Evolutionary conservation across 1,140 invertebrate genomes (phyloP).

Genomic region (Drosophila parabipectinata): DNA sequence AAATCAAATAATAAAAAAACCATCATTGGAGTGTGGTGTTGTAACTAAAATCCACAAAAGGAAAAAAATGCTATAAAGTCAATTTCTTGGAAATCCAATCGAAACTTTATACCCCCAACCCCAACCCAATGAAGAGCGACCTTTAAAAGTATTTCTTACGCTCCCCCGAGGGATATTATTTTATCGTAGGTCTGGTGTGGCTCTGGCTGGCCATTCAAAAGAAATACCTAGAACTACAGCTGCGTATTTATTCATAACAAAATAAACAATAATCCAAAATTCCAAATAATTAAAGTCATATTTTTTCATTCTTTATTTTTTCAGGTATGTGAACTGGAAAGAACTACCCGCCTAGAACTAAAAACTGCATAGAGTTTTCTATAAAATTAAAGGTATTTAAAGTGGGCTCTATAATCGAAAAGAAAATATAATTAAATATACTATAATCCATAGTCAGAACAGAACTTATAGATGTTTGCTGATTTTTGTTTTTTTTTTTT

Average conservation of each 20-base stretch:
- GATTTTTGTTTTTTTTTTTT: neutral
- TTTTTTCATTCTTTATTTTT: constrained; percentile 32
- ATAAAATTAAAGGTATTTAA: too few species aligned
- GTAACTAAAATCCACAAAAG: constrained; percentile 68
- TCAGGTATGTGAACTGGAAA: constrained; percentile 48
- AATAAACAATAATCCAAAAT: constrained; percentile 8
- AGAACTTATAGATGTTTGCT: neutral
- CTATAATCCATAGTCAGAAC: neutral
- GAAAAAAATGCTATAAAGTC: constrained; percentile 26
- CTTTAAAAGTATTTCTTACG: constrained; percentile 59
- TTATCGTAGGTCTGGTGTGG: constrained; percentile 4
- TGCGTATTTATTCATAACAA: constrained; percentile 29
- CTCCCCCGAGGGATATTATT: constrained; percentile 16
- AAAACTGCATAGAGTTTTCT: too few species aligned
- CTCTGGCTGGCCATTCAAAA: neutral
- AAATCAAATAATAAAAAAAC: constrained; percentile 9
- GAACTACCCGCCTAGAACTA: too few species aligned
- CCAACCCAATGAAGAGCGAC: constrained; percentile 20
- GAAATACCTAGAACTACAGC: constrained; percentile 24
- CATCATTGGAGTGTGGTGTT: constrained; percentile 29
- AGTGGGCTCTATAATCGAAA: too few species aligned
- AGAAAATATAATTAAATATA: too few species aligned
- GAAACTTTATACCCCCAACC: constrained; percentile 15
- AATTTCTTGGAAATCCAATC: constrained; percentile 61
- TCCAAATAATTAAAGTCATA: constrained; percentile 18